Conservation (phyloP, 2,888 invertebrate species). For the Leptinotarsa peninsularis region DNA sequence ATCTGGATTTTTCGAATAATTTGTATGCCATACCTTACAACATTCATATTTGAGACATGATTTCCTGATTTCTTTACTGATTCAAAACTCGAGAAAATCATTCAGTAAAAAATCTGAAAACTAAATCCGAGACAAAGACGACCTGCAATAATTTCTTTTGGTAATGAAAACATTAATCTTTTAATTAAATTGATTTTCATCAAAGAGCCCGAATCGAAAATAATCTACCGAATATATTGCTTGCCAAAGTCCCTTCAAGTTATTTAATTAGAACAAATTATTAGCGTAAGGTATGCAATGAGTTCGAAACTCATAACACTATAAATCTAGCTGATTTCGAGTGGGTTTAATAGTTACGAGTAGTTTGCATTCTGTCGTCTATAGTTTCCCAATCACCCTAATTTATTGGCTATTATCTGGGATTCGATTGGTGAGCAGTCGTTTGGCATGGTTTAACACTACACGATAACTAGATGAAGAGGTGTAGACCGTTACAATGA, state of each 20-base stretch:
- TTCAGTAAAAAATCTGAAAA: background rate
- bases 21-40: too few species aligned
- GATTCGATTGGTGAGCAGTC: constrained; percentile 14
- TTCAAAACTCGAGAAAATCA: too few species aligned
- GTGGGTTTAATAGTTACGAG: constrained; percentile 40
- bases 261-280: constrained; percentile 36
- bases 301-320: constrained; percentile 28
- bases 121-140: background rate
- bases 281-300: constrained; percentile 27
- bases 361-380: constrained; percentile 37
- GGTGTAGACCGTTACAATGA: constrained; percentile 12
- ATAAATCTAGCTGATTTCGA: constrained; percentile 33
- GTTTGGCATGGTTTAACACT: background rate
- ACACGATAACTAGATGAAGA: constrained; percentile 10
- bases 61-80: too few species aligned
- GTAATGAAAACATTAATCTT: background rate
- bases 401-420: constrained; percentile 35
- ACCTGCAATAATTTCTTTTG: background rate
- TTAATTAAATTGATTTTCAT: background rate
- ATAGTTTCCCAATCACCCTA: constrained; percentile 41
- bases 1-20: too few species aligned
- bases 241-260: constrained; percentile 31
- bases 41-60: too few species aligned
- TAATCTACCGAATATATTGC: constrained; percentile 12
- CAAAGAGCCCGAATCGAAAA: constrained; percentile 24